Conservation (phyloP, 2,113 vertebrate genomes). For the Coregonus clupeaformis region DNA sequence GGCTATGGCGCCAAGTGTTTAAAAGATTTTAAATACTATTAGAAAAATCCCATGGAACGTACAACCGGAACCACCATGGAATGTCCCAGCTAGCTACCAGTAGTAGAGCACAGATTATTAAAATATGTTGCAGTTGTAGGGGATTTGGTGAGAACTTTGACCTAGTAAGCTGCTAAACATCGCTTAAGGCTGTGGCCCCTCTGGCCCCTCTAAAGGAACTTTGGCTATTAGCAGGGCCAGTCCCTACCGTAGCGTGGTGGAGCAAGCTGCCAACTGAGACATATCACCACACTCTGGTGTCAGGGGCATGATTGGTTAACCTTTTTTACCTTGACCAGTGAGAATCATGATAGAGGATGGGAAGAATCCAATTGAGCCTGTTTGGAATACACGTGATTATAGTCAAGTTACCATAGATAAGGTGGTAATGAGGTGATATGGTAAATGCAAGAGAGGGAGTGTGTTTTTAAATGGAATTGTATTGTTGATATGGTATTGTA, state of each 20-base stretch:
- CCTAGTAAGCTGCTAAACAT: slow-evolving; percentile 60
- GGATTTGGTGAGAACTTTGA: slow-evolving; percentile 69
- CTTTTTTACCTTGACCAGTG: slow-evolving; percentile 26
- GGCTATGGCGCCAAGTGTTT: no score
- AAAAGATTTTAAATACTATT: no score
- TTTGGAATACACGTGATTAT: not conserved
- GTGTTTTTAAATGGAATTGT: not conserved
- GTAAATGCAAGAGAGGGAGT: no score
- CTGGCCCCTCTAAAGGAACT: slow-evolving; percentile 43
- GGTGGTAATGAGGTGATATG: no score
- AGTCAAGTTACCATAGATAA: no score
- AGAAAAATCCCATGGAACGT: no score
- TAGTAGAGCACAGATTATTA: slow-evolving; percentile 12
- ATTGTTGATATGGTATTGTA: not conserved
- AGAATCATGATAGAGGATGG: not conserved
- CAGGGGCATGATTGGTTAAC: slow-evolving; percentile 44
- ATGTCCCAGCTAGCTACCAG: not conserved
- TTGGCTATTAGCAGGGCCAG: slow-evolving; percentile 59
- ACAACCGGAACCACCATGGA: no score
- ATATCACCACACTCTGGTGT: slow-evolving; percentile 44
- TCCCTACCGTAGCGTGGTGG: slow-evolving; percentile 40
- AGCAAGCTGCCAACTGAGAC: slow-evolving; percentile 63
- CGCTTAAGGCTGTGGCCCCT: slow-evolving; percentile 57
- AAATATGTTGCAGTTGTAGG: slow-evolving; percentile 35
- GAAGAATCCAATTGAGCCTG: not conserved